Conservation (phyloP, 2,797 vertebrate species). For the Simalia tracyae region DNA sequence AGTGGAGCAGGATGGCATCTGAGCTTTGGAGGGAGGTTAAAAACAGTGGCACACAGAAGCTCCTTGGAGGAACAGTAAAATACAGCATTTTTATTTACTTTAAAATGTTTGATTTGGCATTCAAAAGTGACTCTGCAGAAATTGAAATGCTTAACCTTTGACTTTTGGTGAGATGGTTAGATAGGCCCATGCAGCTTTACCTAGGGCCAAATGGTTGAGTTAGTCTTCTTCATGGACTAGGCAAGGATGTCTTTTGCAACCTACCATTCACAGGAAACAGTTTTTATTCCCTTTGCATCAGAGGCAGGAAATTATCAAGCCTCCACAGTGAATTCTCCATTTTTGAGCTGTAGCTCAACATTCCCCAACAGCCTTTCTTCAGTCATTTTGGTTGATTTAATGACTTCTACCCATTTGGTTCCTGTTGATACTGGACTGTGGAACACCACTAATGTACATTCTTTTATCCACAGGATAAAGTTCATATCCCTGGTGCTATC, state of each 20-base stretch:
- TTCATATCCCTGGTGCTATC: slow-evolving; percentile 96
- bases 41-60: neutral
- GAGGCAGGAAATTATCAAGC: neutral
- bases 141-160: neutral
- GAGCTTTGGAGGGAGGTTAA: neutral
- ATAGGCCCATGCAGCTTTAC: neutral
- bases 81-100: neutral
- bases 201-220: neutral
- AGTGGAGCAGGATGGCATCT: neutral
- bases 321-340: neutral
- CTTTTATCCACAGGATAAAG: slow-evolving; percentile 84
- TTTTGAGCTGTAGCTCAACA: neutral
- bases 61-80: neutral
- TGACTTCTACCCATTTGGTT: neutral
- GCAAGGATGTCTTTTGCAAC: neutral
- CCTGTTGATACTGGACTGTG: neutral
- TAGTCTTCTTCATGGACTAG: neutral
- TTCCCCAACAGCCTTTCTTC: neutral
- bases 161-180: neutral
- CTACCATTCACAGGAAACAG: neutral
- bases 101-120: neutral
- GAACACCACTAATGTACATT: neutral
- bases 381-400: neutral
- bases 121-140: neutral
- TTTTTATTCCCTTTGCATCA: neutral